Evolutionary conservation across 2,888 invertebrate genomes (phyloP).

Genomic region (Junonia oenone): DNA sequence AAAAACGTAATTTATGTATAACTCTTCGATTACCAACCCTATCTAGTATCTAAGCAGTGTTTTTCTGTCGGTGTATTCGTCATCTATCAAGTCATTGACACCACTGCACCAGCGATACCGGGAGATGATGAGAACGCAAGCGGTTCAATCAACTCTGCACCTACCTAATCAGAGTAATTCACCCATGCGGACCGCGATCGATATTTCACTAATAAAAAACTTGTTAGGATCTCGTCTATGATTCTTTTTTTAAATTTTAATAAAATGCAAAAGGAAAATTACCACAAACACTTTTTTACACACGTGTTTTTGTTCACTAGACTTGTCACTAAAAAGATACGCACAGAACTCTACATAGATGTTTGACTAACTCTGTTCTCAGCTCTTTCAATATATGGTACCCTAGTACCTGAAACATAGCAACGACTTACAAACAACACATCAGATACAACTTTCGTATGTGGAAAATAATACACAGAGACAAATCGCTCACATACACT

Average conservation of each 20-base stretch:
- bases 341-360: constrained; percentile 5
- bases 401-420: constrained; percentile 65
- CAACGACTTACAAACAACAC: constrained; percentile 68
- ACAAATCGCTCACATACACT: constrained; percentile 49
- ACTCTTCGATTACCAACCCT: constrained; percentile 7
- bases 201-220: constrained; percentile 14
- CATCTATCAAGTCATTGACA: constrained; percentile 75
- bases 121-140: constrained; percentile 61
- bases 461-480: constrained; percentile 58
- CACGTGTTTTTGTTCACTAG: neutral
- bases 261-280: neutral
- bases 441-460: constrained; percentile 45
- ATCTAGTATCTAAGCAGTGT: constrained; percentile 17
- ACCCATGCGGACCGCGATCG: constrained; percentile 19
- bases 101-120: constrained; percentile 65
- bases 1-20: constrained; percentile 7
- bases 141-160: constrained; percentile 71
- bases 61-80: constrained; percentile 48
- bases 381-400: constrained; percentile 40
- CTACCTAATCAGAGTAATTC: constrained; percentile 56
- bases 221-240: constrained; percentile 4
- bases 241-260: neutral
- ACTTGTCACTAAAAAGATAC: neutral
- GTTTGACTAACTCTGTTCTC: neutral
- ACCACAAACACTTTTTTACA: neutral